Conservation (phyloP, 2,888 invertebrate species). For the Chloromyia formosa region DNA sequence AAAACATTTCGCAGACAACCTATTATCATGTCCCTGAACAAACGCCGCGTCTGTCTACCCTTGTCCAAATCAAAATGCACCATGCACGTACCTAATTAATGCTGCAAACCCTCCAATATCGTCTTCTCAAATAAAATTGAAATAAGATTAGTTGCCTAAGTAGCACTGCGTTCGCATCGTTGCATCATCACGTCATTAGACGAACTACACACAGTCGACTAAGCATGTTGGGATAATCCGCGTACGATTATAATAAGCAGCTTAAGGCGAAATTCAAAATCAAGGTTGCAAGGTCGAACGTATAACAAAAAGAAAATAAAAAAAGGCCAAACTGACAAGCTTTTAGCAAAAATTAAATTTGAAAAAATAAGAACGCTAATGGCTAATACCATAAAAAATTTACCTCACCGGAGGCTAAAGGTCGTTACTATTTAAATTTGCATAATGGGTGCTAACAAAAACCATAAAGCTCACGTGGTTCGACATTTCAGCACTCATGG, state of each 20-base stretch:
- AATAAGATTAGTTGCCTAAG: neutral
- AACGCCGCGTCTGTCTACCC: too few relatives aligned
- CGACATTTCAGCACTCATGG: too few relatives aligned
- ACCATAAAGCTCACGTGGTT: neutral
- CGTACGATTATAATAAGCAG: constrained; percentile 22
- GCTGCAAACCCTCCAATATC: too few relatives aligned
- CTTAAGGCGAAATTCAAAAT: constrained; percentile 19
- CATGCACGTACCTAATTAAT: too few relatives aligned
- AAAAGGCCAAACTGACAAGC: neutral
- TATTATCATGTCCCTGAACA: too few relatives aligned
- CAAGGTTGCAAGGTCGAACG: constrained; percentile 30
- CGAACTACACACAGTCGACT: neutral
- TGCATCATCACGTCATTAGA: neutral
- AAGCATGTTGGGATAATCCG: constrained; percentile 2
- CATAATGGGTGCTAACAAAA: constrained; percentile 8
- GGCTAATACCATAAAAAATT: neutral
- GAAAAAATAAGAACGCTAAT: constrained; percentile 32
- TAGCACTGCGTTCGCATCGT: neutral
- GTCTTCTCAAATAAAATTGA: too few relatives aligned
- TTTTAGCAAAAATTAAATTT: constrained; percentile 4
- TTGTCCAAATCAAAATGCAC: too few relatives aligned
- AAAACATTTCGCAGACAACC: too few relatives aligned
- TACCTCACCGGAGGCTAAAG: constrained; percentile 24
- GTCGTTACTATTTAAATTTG: constrained; percentile 20
- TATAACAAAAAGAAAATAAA: too few relatives aligned